A percentile compares a stretch with the other conserved stretches of the same genome.
These are phyloP conservation scores for Semaprochilodus insignis DNA, from an alignment of 2,797 vertebrate species.

Conservation along the genomic window DNA sequence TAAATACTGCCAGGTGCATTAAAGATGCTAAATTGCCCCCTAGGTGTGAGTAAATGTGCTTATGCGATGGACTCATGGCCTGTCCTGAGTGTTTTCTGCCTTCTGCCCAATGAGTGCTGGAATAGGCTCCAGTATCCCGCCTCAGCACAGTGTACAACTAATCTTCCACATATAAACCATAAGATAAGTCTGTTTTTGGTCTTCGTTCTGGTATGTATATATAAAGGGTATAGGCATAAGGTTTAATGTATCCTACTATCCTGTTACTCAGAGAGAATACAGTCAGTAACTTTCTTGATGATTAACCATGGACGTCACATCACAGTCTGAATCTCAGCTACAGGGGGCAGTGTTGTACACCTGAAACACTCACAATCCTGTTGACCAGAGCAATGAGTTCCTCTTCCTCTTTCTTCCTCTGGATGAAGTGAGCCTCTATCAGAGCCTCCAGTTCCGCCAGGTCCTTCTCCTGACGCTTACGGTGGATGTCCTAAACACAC, in stretches of 20 bases:
- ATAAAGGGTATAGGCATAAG: too few relatives aligned
- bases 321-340: background rate
- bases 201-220: too few relatives aligned
- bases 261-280: background rate
- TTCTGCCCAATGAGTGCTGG: too few relatives aligned
- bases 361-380: conserved; percentile 85
- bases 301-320: background rate
- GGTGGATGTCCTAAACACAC: conserved; percentile 90
- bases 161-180: too few relatives aligned
- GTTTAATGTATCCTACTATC: background rate
- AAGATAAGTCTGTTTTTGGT: too few relatives aligned
- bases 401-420: conserved; percentile 96
- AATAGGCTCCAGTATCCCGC: too few relatives aligned
- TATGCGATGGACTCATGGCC: too few relatives aligned
- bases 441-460: conserved; percentile 94
- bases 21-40: too few relatives aligned
- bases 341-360: conserved; percentile 1
- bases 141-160: too few relatives aligned
- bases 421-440: conserved; percentile 95
- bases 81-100: too few relatives aligned
- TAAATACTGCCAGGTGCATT: too few relatives aligned
- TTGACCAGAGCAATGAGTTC: conserved; percentile 93
- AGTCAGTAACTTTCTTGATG: background rate
- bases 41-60: too few relatives aligned
- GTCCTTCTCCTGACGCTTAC: conserved; percentile 98